A percentile compares a stretch with the other conserved stretches of the same genome.
Conservation (phyloP, 2,888 invertebrate species). For the Mythimna albipuncta region DNA sequence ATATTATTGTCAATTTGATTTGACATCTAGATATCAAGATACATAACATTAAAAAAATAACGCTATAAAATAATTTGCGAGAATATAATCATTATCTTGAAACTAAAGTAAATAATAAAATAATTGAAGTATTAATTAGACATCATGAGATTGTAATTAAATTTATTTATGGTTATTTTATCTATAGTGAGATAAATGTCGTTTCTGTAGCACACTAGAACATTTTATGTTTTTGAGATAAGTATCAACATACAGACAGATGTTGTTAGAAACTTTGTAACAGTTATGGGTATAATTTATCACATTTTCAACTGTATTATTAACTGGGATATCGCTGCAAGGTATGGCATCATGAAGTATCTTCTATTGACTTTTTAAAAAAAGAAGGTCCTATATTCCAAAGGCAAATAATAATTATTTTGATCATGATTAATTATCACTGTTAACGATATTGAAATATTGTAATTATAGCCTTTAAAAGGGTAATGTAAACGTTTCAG, state of each 20-base stretch:
- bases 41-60: slow-evolving; percentile 22
- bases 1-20: slow-evolving; percentile 20
- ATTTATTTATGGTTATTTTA: slow-evolving; percentile 32
- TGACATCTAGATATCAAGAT: slow-evolving; percentile 33
- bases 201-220: slow-evolving; percentile 20
- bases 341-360: neutral
- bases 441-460: slow-evolving; percentile 34
- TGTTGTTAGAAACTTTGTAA: slow-evolving; percentile 28
- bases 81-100: slow-evolving; percentile 23
- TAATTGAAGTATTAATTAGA: slow-evolving; percentile 44
- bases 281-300: slow-evolving; percentile 14
- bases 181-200: slow-evolving; percentile 17
- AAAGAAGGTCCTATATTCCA: slow-evolving; percentile 11
- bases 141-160: slow-evolving; percentile 26
- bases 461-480: slow-evolving; percentile 51
- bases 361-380: neutral
- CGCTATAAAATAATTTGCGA: slow-evolving; percentile 38
- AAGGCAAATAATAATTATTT: slow-evolving; percentile 43
- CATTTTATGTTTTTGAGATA: slow-evolving; percentile 16
- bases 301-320: slow-evolving; percentile 29
- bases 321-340: slow-evolving; percentile 25
- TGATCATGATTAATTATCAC: slow-evolving; percentile 43
- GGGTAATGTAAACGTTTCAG: slow-evolving; percentile 55
- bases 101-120: slow-evolving; percentile 28
- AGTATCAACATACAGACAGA: slow-evolving; percentile 11